Percentiles rank a stretch among this genome's conserved stretches.
These are phyloP conservation scores for Polyommatus iphigenia DNA, from an alignment of 2,888 invertebrate genomes.

Conservation along the genomic window DNA sequence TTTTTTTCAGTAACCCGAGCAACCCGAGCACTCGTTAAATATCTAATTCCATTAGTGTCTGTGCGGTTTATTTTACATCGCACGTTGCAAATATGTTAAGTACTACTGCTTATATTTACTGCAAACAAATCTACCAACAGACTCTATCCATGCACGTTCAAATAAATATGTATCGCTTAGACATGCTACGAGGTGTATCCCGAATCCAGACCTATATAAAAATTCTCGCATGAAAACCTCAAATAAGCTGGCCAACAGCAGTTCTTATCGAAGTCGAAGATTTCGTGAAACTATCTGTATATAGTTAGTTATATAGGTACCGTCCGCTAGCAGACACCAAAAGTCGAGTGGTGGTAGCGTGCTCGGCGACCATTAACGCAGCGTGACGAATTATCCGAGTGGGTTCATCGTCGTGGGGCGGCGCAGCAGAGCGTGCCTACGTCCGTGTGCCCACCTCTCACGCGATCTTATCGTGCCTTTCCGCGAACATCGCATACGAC, in stretches of 20 bases:
- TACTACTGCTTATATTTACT: conserved; percentile 8
- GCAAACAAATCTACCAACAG: not conserved
- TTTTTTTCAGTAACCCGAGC: conserved; percentile 51
- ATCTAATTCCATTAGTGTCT: conserved; percentile 32
- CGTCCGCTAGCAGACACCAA: conserved; percentile 53
- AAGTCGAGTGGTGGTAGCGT: conserved; percentile 75
- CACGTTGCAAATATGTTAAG: conserved; percentile 28
- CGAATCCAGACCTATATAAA: not conserved
- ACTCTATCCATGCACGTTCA: not conserved
- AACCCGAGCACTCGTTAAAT: conserved; percentile 45
- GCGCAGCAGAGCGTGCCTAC: conserved; percentile 49
- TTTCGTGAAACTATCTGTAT: not conserved
- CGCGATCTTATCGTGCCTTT: conserved; percentile 77
- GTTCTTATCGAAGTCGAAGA: not conserved
- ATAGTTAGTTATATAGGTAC: no score
- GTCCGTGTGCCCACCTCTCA: conserved; percentile 68
- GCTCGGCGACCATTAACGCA: conserved; percentile 74
- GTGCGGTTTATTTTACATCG: conserved; percentile 7
- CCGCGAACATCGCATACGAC: conserved; percentile 75
- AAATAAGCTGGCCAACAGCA: not conserved
- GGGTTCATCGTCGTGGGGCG: conserved; percentile 50
- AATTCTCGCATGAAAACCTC: not conserved
- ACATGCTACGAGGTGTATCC: not conserved
- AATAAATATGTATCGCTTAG: not conserved
- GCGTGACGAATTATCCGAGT: conserved; percentile 74